A percentile compares a stretch with the other conserved stretches of the same genome.
Conservation (phyloP, 1,140 invertebrate species). For the Bombus consobrinus region DNA sequence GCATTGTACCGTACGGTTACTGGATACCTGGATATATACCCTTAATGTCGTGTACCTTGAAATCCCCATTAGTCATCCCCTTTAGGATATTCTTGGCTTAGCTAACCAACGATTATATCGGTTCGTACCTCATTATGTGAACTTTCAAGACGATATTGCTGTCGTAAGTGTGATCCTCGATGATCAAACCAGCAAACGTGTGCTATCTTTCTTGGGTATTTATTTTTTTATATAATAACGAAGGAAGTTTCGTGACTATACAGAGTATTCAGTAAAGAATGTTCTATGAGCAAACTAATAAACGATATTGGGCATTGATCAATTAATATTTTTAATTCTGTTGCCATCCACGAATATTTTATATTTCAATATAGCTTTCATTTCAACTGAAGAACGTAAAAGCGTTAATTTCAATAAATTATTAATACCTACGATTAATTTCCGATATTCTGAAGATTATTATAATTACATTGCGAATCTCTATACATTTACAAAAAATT, state of each 20-base stretch:
- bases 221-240: neutral
- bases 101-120: neutral
- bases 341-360: too few species aligned
- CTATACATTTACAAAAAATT: too few species aligned
- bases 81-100: neutral
- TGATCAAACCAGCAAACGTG: neutral
- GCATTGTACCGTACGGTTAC: conserved; percentile 3
- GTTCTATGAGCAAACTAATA: too few species aligned
- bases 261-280: too few species aligned
- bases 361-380: too few species aligned
- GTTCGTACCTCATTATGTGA: neutral
- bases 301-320: too few species aligned
- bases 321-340: too few species aligned
- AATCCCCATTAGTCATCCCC: neutral
- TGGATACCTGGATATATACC: neutral
- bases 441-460: too few species aligned
- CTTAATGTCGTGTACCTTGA: neutral
- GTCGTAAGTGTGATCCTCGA: neutral
- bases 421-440: too few species aligned
- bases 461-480: too few species aligned
- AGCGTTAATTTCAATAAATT: too few species aligned
- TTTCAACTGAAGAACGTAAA: too few species aligned
- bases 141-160: neutral
- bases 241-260: neutral
- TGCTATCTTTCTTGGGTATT: neutral